Evolutionary conservation across 2,113 vertebrate genomes (phyloP), one percentile per base, ranked within the genome.

Genomic region (Syngnathus floridae): DNA sequence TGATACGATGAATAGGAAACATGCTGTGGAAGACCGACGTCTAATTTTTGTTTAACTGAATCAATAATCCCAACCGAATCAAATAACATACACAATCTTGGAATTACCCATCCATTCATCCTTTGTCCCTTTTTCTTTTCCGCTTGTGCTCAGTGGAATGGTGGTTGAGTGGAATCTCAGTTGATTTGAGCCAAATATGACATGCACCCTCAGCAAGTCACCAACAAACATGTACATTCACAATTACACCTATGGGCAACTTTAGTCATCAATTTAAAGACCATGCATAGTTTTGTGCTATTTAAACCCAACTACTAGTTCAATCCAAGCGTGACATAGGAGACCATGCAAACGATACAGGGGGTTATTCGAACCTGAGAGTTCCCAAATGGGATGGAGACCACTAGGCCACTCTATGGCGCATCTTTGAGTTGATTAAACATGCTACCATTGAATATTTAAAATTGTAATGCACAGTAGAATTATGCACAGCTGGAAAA

Each of bases 1-100:
- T 62, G 67, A 73, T 51, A 46, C 26, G 71, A 81, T 82, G 70
- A 79, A 80, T 81, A 70, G 69, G 64, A 64, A 73, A 75, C 59
- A 31, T 46, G 0, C 9, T 38, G 35, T 6, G 61, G 21, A 49
- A 55, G 41, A 60, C 48, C 41, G 13, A 70, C 52, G 19, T 51
- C 7, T 55, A 31, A 26, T 54, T 2, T 64, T 69, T 69, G 64
- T 62, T 21, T 64, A 17, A 79, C 71, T 49, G 14, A 69, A 77
- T 74, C 62, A 65, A 57, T 70, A 75, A 68, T 67, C 26, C 26
- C 26, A 31, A 31, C 26, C 26, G 26, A 31, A 31, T 58, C 56
- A n/a, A 58, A 60, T 59, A 21, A 37, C 11, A 12, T 52, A 52
- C 21, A 54, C 21, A 22, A 54, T 54, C 51, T 54, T 54, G 21